Conservation (phyloP, 2,888 invertebrate genomes). For the Timema podura region DNA sequence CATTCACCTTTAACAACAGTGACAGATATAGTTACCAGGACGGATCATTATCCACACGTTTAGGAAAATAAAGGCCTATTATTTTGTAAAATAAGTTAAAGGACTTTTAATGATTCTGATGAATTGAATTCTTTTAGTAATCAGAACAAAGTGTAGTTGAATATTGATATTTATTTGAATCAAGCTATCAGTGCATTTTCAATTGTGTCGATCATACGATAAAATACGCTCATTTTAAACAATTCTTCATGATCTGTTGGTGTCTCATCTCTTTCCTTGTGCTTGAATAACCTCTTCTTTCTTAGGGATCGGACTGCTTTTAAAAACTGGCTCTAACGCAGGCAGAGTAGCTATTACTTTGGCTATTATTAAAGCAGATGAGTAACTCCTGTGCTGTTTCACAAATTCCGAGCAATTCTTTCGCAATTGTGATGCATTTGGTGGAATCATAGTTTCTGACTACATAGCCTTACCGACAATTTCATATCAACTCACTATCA, state of each 20-base stretch:
- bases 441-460: background rate
- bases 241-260: background rate
- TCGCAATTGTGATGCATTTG: background rate
- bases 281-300: background rate
- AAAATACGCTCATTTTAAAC: too few species aligned
- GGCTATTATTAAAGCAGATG: background rate
- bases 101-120: too few species aligned
- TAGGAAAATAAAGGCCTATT: too few species aligned
- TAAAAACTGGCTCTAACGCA: background rate
- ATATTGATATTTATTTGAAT: too few species aligned
- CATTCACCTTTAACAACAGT: too few species aligned
- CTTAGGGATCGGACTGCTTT: background rate
- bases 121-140: too few species aligned
- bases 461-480: slow-evolving; percentile 8
- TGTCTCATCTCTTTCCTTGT: background rate
- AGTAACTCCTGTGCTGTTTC: slow-evolving; percentile 8
- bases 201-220: too few species aligned
- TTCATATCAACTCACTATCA: background rate
- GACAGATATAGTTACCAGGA: too few species aligned
- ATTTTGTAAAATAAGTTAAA: too few species aligned
- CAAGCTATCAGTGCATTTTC: too few species aligned
- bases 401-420: background rate
- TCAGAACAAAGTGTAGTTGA: too few species aligned
- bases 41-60: too few species aligned
- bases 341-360: background rate